phyloP scores from a whole-genome alignment of 1,140 invertebrate species.

The Physella acuta region DNA sequence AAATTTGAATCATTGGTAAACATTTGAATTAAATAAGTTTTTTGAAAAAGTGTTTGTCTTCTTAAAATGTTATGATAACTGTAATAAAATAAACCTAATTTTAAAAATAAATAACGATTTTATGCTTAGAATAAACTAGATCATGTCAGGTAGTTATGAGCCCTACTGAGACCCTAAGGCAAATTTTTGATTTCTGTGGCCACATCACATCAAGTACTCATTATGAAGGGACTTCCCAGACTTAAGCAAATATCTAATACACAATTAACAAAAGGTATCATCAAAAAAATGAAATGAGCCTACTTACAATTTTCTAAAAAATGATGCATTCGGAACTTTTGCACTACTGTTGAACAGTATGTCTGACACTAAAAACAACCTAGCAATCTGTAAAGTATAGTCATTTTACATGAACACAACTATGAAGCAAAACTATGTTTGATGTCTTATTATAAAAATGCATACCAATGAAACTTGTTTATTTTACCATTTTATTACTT shows the following conservation, averaged over 20 bases:
- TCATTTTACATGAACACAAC: neutral
- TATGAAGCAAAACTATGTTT: neutral
- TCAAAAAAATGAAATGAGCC: neutral
- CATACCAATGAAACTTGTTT: too few relatives aligned
- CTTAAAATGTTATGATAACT: neutral
- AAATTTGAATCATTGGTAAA: neutral
- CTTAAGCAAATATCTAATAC: too few relatives aligned
- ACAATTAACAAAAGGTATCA: neutral
- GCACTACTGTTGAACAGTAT: constrained; percentile 95
- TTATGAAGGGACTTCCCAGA: too few relatives aligned
- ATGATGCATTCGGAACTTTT: constrained; percentile 96
- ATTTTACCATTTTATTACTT: neutral
- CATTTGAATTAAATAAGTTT: neutral
- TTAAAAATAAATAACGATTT: neutral
- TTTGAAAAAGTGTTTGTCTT: too few relatives aligned
- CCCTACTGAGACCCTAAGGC: too few relatives aligned
- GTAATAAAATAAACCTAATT: neutral
- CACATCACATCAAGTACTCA: too few relatives aligned
- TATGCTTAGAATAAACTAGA: neutral
- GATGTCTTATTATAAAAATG: neutral
- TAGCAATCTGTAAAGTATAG: constrained; percentile 73
- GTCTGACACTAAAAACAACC: constrained; percentile 94
- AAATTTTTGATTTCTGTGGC: too few relatives aligned
- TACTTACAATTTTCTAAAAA: constrained; percentile 74
- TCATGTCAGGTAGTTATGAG: too few relatives aligned